Conservation (phyloP, 92 coral and sea anemone genomes). For the Actinernus sp. region DNA sequence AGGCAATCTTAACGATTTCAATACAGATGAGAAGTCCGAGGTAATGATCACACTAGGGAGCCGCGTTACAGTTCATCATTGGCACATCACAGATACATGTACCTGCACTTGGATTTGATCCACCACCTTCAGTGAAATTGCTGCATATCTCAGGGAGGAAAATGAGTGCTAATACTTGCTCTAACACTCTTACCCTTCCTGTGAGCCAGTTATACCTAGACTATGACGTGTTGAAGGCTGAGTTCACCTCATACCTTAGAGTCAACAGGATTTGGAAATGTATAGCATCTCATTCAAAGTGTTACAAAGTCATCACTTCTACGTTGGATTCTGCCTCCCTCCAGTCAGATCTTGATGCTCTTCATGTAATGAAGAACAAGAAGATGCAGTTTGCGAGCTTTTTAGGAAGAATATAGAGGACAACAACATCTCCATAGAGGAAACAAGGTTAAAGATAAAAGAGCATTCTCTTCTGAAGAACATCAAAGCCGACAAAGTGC, state of each 20-base stretch:
- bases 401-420: too few relatives aligned
- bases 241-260: slow-evolving; percentile 20
- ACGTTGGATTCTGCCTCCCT: too few relatives aligned
- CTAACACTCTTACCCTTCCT: slow-evolving; percentile 22
- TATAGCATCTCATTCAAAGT: too few relatives aligned
- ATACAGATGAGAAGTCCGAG: slow-evolving; percentile 14
- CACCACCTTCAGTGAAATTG: slow-evolving; percentile 22
- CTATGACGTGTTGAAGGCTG: slow-evolving; percentile 19
- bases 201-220: slow-evolving; percentile 1
- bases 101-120: slow-evolving; percentile 39
- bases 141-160: slow-evolving; percentile 29
- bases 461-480: too few relatives aligned
- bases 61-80: slow-evolving; percentile 30
- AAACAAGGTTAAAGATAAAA: too few relatives aligned
- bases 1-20: slow-evolving; percentile 16
- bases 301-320: too few relatives aligned
- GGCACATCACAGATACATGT: slow-evolving; percentile 26
- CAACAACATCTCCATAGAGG: too few relatives aligned
- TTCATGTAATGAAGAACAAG: too few relatives aligned
- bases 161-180: slow-evolving; percentile 20
- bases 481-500: too few relatives aligned
- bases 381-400: too few relatives aligned
- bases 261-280: slow-evolving; percentile 15
- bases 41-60: slow-evolving; percentile 25
- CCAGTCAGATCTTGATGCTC: too few relatives aligned